These are phyloP conservation scores for Pterostichus madidus DNA, from an alignment of 2,888 invertebrate genomes.

Conservation along the genomic window DNA sequence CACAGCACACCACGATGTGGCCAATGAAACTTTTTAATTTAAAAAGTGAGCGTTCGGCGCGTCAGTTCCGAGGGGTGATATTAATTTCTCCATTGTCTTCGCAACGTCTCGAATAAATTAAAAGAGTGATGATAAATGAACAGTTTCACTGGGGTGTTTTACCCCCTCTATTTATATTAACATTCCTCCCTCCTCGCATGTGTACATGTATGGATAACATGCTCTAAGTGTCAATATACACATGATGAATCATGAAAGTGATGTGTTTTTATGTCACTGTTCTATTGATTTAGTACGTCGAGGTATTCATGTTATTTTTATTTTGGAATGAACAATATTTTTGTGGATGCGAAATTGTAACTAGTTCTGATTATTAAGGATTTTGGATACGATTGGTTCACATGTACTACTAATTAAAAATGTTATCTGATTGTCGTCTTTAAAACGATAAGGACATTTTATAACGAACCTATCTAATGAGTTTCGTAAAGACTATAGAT, in stretches of 20 bases:
- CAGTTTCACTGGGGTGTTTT: neutral
- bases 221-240: slow-evolving; percentile 4
- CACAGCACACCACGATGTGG: slow-evolving; percentile 2
- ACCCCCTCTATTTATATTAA: neutral
- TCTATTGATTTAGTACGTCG: neutral
- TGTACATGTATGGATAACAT: slow-evolving; percentile 6
- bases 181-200: neutral
- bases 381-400: no score
- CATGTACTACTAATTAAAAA: no score
- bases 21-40: slow-evolving; percentile 56
- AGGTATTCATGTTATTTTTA: neutral
- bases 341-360: neutral
- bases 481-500: no score
- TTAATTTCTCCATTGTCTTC: slow-evolving; percentile 60
- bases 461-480: no score
- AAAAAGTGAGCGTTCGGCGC: slow-evolving; percentile 19
- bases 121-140: slow-evolving; percentile 60
- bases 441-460: no score
- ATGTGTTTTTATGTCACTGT: neutral
- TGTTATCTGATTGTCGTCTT: no score
- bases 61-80: slow-evolving; percentile 38
- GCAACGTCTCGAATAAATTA: slow-evolving; percentile 55
- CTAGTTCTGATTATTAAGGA: no score
- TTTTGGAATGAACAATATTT: neutral
- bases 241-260: neutral